A percentile compares a stretch with the other conserved stretches of the same genome.
Conservation (phyloP, 2,888 invertebrate species). For the Pyrrhia umbra region DNA sequence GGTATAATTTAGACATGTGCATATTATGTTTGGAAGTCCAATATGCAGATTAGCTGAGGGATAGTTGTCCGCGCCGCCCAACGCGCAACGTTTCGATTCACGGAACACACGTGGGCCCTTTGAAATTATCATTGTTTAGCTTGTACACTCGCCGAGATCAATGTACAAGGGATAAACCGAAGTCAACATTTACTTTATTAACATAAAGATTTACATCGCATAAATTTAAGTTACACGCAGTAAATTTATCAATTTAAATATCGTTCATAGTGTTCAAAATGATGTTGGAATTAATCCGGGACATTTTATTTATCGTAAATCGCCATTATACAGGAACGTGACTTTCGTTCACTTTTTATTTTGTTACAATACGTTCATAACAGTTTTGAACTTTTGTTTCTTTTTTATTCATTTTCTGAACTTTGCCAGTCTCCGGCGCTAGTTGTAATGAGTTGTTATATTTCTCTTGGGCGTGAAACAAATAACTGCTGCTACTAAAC, state of each 20-base stretch:
- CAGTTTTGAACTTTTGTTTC: conserved; percentile 26
- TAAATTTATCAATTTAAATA: conserved; percentile 56
- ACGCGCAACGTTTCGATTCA: conserved; percentile 70
- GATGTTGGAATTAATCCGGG: conserved; percentile 26
- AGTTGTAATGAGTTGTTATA: conserved; percentile 48
- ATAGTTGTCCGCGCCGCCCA: conserved; percentile 81
- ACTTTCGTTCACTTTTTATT: conserved; percentile 26
- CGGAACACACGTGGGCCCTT: conserved; percentile 77
- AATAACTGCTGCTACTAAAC: conserved; percentile 34
- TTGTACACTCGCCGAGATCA: conserved; percentile 64
- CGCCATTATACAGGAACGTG: conserved; percentile 28
- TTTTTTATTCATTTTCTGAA: conserved; percentile 35
- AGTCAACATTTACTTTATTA: conserved; percentile 62
- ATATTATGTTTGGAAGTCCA: conserved; percentile 74
- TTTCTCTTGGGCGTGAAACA: conserved; percentile 47
- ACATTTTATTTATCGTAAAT: conserved; percentile 42
- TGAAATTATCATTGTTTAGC: conserved; percentile 85
- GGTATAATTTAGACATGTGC: conserved; percentile 55
- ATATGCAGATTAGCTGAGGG: conserved; percentile 86
- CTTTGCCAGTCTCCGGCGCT: conserved; percentile 21
- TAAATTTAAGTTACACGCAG: conserved; percentile 55
- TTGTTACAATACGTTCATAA: conserved; percentile 24
- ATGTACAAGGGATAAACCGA: conserved; percentile 62
- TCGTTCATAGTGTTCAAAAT: conserved; percentile 33
- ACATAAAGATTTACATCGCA: conserved; percentile 66